These are phyloP conservation scores for Alectoris magna DNA, from an alignment of 2,797 vertebrate species.

Conservation along the genomic window DNA sequence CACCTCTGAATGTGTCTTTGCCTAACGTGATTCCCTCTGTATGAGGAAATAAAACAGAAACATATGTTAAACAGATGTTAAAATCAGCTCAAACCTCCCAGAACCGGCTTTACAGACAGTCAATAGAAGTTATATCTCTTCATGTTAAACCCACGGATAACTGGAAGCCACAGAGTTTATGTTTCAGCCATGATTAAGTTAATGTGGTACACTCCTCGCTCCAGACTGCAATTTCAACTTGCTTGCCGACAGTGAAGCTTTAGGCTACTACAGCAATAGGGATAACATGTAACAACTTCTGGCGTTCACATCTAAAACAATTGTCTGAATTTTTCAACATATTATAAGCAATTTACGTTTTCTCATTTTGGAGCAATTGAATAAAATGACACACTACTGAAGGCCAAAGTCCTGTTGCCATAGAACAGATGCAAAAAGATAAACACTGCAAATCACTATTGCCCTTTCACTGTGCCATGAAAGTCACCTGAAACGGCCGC, in stretches of 20 bases:
- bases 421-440: not conserved
- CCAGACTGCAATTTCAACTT: not conserved
- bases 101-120: not conserved
- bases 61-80: not conserved
- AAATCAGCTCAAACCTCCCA: not conserved
- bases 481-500: not conserved
- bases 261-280: not conserved
- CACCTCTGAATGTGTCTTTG: slow-evolving; percentile 86
- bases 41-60: slow-evolving; percentile 31
- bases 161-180: not conserved
- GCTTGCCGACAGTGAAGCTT: not conserved
- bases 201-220: not conserved
- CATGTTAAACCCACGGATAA: not conserved
- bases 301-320: not conserved
- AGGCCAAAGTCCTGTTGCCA: slow-evolving; percentile 30
- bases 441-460: slow-evolving; percentile 14
- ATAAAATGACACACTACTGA: not conserved
- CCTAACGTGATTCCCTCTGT: slow-evolving; percentile 86
- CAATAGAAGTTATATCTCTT: not conserved
- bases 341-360: not conserved
- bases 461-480: not conserved
- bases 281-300: not conserved
- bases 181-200: not conserved
- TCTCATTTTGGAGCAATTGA: not conserved
- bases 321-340: not conserved